Conservation (phyloP, 2,797 vertebrate species). For the Melanogrammus aeglefinus region DNA sequence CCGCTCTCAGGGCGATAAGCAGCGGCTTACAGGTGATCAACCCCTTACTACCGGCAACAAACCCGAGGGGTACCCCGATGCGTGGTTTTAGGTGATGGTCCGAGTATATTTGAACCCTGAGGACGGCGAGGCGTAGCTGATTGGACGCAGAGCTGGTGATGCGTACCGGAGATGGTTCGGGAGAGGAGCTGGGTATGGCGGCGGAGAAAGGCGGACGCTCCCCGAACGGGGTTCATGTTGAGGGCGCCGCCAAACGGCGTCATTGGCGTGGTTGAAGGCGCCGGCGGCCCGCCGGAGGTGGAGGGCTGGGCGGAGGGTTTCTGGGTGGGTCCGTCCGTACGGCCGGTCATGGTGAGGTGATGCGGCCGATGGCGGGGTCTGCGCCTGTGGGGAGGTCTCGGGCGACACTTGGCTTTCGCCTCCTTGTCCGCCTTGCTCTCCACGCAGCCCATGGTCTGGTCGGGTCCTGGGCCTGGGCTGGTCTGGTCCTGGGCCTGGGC, state of each 20-base stretch:
- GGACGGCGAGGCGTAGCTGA: no score
- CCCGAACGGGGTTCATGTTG: constrained; percentile 88
- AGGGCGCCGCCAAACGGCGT: constrained; percentile 89
- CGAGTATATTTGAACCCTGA: no score
- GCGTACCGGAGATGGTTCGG: constrained; percentile 83
- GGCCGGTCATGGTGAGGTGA: constrained; percentile 75
- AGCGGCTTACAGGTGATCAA: neutral
- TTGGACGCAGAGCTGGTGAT: no score
- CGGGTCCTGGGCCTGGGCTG: no score
- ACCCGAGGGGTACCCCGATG: no score
- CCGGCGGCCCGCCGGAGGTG: constrained; percentile 42
- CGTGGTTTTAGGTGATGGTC: no score
- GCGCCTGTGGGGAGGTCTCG: constrained; percentile 71
- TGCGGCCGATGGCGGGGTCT: constrained; percentile 70
- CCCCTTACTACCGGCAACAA: no score
- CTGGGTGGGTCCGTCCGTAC: constrained; percentile 86
- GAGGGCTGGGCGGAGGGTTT: constrained; percentile 72
- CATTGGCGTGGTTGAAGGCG: constrained; percentile 85
- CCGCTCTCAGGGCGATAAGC: constrained; percentile 7
- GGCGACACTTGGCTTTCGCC: constrained; percentile 83
- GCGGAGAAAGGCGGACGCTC: constrained; percentile 85
- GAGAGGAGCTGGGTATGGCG: constrained; percentile 83
- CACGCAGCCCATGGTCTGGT: constrained; percentile 92
- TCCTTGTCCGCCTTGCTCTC: constrained; percentile 95
- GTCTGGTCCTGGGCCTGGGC: neutral